Base-by-base conservation (phyloP, 2,113 vertebrate species). In the Porphyrio hochstetteri region DNA sequence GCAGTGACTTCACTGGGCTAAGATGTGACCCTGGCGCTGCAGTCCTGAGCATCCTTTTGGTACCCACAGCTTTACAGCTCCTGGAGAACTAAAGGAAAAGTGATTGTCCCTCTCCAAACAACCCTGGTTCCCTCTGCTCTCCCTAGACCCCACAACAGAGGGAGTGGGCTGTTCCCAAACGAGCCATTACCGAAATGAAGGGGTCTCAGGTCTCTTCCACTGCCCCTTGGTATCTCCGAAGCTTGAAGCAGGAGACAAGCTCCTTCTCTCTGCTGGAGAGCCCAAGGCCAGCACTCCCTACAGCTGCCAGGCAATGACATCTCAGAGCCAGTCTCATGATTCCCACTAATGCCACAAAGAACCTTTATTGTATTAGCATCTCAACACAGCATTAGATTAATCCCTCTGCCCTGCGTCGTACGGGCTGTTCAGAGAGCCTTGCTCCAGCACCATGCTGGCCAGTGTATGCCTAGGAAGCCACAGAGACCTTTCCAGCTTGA, bases 291-390 rank as follows among this genome's bases (percentile, higher is more conserved):
- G 52, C n/a, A 1, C 63, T 81, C 81, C 80, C 80, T 28, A 8
- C 16, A 16, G 68, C 91, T 91, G 95, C 93, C 95, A 95, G 86
- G 90, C 95, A 86, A 96, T 95, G 95, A 93, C 94, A 91, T 93
- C 79, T 86, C 94, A 93, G 92, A 40, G 80, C 88, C 13, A 65
- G 89, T 84, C 95, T 94, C 93, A 92, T 91, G 92, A 93, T 65
- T 70, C 69, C 67, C 27, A 59, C 87, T 93, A 81, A 86, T 65
- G 79, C 92, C 93, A 94, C 93, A 96, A 94, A 96, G 94, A 94
- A 19, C 92, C 88, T 35, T 90, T 64, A 95, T 96, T 95, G 80
- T 92, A 82, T 96, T 56, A 94, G 75, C 94, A 95, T 96, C 89
- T 86, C 40, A 8, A 63, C 12, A 2, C 59, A 52, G 84, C 82